Conservation (phyloP, 2,888 invertebrate genomes). For the Cheilosia urbana region DNA sequence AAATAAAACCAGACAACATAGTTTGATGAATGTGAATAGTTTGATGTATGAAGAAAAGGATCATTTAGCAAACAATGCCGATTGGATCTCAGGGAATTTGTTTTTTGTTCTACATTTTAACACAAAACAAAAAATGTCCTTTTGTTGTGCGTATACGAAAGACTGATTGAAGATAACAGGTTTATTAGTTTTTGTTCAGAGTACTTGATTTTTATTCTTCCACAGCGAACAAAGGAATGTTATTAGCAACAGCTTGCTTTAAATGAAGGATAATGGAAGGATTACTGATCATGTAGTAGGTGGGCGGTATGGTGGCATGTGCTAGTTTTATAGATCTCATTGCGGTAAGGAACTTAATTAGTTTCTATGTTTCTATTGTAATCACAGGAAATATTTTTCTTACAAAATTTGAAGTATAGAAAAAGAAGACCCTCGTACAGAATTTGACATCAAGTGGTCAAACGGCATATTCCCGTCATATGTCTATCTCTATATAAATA, state of each 20-base stretch:
- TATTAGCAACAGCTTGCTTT: slow-evolving; percentile 46
- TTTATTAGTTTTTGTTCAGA: slow-evolving; percentile 29
- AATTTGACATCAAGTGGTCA: too few relatives aligned
- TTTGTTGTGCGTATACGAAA: neutral
- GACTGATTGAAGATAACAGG: slow-evolving; percentile 61
- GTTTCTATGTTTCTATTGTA: neutral
- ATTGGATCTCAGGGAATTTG: slow-evolving; percentile 55
- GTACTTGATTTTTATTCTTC: slow-evolving; percentile 50
- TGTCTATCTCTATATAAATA: too few relatives aligned
- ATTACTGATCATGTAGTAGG: slow-evolving; percentile 20
- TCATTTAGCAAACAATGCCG: slow-evolving; percentile 52
- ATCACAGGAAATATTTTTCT: neutral
- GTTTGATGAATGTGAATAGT: slow-evolving; percentile 15
- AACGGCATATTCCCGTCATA: too few relatives aligned
- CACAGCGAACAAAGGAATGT: slow-evolving; percentile 23
- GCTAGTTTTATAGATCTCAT: too few relatives aligned
- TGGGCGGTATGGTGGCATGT: neutral
- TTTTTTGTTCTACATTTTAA: slow-evolving; percentile 6
- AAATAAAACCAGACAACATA: slow-evolving; percentile 2
- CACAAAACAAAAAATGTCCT: slow-evolving; percentile 5
- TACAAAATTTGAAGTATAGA: too few relatives aligned
- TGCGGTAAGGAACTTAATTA: neutral
- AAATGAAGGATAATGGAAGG: slow-evolving; percentile 54
- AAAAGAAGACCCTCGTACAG: too few relatives aligned
- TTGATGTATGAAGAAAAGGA: slow-evolving; percentile 21